Conservation (phyloP, 2,113 vertebrate genomes). For the Ginglymostoma cirratum region DNA sequence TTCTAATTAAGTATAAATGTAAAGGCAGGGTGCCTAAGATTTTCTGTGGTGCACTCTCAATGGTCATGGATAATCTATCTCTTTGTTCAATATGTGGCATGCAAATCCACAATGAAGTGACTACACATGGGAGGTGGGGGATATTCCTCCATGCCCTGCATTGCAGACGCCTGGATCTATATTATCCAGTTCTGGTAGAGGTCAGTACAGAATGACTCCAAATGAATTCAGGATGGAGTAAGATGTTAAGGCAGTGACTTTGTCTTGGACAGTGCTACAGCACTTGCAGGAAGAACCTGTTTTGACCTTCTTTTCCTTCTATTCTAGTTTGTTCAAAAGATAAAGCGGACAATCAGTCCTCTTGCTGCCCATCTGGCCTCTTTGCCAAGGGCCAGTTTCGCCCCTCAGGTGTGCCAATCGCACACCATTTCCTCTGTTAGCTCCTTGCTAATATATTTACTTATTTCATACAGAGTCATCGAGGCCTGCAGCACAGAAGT, state of each 20-base stretch:
- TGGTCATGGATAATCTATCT: not conserved
- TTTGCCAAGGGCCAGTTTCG: not conserved
- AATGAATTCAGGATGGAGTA: not conserved
- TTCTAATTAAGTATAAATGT: not conserved
- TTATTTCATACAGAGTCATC: not conserved
- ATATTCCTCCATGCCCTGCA: not conserved
- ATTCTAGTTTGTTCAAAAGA: too few relatives aligned
- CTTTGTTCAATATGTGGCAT: not conserved
- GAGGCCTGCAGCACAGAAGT: too few relatives aligned
- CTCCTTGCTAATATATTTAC: not conserved
- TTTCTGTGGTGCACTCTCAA: not conserved
- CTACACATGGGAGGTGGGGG: too few relatives aligned
- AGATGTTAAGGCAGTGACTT: not conserved
- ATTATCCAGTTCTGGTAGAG: not conserved
- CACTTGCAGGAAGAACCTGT: not conserved
- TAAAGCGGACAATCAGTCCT: too few relatives aligned
- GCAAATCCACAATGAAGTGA: not conserved
- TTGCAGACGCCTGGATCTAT: not conserved
- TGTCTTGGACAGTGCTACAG: too few relatives aligned
- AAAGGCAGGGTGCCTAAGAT: not conserved
- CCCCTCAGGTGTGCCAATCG: not conserved
- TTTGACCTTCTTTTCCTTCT: too few relatives aligned
- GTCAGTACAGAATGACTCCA: not conserved
- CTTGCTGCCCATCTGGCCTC: too few relatives aligned
- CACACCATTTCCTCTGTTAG: not conserved